Evolutionary conservation across 2,797 vertebrate species (phyloP), one percentile per base, ranked within the genome.

Genomic region (Gambelia wislizenii): DNA sequence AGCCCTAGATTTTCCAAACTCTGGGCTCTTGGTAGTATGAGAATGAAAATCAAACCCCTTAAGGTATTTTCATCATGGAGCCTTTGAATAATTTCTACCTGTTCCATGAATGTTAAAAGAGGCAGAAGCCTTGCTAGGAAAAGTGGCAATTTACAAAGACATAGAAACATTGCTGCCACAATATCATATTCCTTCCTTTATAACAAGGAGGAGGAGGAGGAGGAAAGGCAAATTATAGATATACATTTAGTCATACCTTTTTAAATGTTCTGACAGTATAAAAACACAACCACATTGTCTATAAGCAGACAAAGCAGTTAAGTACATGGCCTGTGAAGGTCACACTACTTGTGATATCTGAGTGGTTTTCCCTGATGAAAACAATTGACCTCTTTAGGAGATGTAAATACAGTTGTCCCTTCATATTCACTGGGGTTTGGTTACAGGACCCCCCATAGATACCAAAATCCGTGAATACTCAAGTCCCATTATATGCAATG

Each of bases 281-380:
- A 92, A 87, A 47, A 12, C 76, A 33, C 84, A 61, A 59, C 39
- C 0, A 78, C 61, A 14, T 0, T 78, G 16, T 30, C 30, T 49
- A 44, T 39, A 2, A 22, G 20, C 18, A 33, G 9, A 61, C 25
- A 33, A 80, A 91, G 20, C 30, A 92, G 49, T 9, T 14, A 44
- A 75, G 36, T 52, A 59, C 1, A 22, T 89, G 30, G 59, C 1
- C 39, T 83, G 39, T 89, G 87, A 91, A 89, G 44, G 7, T 80
- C 1, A 82, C 76, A 92, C 78, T 67, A 54, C 1, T 5, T 75
- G 77, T 52, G 4, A n/a, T 83, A 16, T 25, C 1, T 81, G 82
- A 52, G 10, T 87, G 25, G 83, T 86, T 72, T 91, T 33, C 52
- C 5, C 1, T 77, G 27, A 67, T 92, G 64, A 91, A 88, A n/a